Base-by-base conservation (phyloP, 2,113 vertebrate species). In the Chaetura pelagica region DNA sequence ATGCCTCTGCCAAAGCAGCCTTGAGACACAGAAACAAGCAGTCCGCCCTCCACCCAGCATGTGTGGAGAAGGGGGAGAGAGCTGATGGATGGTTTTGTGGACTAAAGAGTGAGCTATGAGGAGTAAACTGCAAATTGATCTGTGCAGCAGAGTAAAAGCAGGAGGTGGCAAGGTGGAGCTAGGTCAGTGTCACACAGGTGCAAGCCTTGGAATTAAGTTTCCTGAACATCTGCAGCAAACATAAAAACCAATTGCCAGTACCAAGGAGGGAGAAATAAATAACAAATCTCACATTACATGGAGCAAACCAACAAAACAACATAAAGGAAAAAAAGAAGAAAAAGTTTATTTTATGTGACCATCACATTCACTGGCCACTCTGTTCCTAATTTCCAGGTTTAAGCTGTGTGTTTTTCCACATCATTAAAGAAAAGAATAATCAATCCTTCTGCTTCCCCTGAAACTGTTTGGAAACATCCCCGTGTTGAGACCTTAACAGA, bases 171-270 rank as follows among this genome's bases (percentile, higher is more conserved):
- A 95, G 82, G 94, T 84, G 93, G 90, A 85, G 92, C 84, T 68
- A 78, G 96, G 97, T 97, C 96, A 94, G 79, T 55, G 66, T 89
- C 81, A 79, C 95, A 76, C 93, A 96, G 95, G 96, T 97, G 97
- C 90, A 90, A 90, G 84, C 16, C 12, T 51, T 96, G 82, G 92
- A 95, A 94, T 94, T 74, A 51, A 12, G 64, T 96, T 97, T 97
- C 97, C 97, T 96, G 96, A 98, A 97, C 96, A 97, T 98, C 96
- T 97, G 97, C 90, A 80, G 90, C 76, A 84, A 94, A 91, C 84
- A 92, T 72, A 89, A 95, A 97, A 93, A 96, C 63, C 64, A 91
- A 74, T 74, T 90, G 62, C 76, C 78, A 75, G 77, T 77, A 78
- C 67, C 51, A 44, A 14, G 26, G 46, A 66, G 66, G 61, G 55